Conservation (phyloP, 35 echinoderm and acorn worm species). For the Eucidaris tribuloides region DNA sequence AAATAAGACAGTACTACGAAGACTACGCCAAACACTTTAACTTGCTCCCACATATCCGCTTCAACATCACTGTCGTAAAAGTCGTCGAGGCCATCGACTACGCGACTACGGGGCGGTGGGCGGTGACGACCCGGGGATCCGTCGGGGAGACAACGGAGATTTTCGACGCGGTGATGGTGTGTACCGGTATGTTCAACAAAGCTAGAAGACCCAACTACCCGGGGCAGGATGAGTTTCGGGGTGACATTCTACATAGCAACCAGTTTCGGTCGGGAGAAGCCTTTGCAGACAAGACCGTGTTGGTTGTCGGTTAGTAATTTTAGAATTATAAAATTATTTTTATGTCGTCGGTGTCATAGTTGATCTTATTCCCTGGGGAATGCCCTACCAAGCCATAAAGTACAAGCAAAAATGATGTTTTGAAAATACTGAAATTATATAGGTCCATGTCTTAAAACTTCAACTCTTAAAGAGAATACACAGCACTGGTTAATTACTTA, state of each 20-base stretch:
- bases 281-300: constrained; percentile 48
- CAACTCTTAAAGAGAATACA: no score
- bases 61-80: constrained; percentile 52
- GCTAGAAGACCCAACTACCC: constrained; percentile 42
- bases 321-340: no score
- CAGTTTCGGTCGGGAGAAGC: constrained; percentile 27
- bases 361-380: no score
- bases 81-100: constrained; percentile 53
- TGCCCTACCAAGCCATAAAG: no score
- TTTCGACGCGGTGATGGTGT: constrained; percentile 79
- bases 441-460: no score
- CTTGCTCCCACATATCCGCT: constrained; percentile 50
- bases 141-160: constrained; percentile 21
- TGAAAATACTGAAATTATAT: no score
- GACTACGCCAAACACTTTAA: constrained; percentile 79
- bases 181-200: constrained; percentile 66
- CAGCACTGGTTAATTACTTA: no score
- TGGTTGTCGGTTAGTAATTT: constrained; percentile 68
- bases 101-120: constrained; percentile 62
- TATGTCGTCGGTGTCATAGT: no score
- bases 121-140: background rate
- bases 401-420: no score
- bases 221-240: constrained; percentile 67
- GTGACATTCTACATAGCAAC: constrained; percentile 63
- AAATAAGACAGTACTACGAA: constrained; percentile 39